Conservation (phyloP, 1,140 invertebrate genomes). For the Listronotus oregonensis region DNA sequence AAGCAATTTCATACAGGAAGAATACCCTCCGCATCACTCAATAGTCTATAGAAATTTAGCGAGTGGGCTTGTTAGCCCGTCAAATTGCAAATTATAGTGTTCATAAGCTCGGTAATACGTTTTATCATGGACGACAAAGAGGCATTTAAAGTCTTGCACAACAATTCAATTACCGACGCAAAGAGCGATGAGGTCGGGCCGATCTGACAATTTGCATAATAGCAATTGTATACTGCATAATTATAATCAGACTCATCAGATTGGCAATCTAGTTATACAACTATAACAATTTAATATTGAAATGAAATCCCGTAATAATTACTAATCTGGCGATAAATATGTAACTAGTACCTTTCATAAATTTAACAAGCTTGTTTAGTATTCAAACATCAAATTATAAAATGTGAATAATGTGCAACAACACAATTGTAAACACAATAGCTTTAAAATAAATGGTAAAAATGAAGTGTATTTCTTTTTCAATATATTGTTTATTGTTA, state of each 20-base stretch:
- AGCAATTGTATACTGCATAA: conserved; percentile 11
- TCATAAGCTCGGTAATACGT: conserved; percentile 6
- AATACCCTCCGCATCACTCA: no score
- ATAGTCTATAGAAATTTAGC: not conserved
- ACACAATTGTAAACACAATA: no score
- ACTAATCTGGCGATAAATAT: no score
- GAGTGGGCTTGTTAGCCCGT: conserved; percentile 4
- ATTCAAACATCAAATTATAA: no score
- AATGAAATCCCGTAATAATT: not conserved
- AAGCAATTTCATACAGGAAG: no score
- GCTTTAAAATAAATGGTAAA: no score
- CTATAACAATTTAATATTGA: conserved; percentile 1
- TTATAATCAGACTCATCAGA: conserved; percentile 2
- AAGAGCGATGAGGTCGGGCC: conserved; percentile 2
- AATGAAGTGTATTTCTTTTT: no score
- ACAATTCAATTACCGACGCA: conserved; percentile 14
- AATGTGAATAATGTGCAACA: no score
- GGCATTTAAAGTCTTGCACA: conserved; percentile 11
- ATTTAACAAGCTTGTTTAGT: no score
- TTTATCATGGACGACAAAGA: conserved; percentile 4
- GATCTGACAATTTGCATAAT: conserved; percentile 12
- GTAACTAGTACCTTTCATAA: no score
- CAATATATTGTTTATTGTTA: no score
- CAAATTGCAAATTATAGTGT: conserved; percentile 15
- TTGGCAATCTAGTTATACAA: not conserved